Evolutionary conservation across 2,113 vertebrate species (phyloP).

Genomic region (Rhynchopsitta pachyrhyncha): DNA sequence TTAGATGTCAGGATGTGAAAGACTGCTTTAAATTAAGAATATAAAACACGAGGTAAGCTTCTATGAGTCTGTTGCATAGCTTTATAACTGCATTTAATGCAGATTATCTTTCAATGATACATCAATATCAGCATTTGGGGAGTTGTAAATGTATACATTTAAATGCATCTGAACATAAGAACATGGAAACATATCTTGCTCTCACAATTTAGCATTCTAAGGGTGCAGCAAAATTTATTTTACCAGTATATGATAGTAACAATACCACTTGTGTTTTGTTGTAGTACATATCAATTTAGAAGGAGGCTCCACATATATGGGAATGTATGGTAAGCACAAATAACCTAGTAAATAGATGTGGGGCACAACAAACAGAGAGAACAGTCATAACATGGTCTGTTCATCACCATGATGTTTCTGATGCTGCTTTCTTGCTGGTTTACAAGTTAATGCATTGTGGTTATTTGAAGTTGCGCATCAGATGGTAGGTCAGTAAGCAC

Average conservation of each 20-base stretch:
- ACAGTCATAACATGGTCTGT: neutral
- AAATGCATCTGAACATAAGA: neutral
- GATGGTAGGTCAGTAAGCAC: neutral
- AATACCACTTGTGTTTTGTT: neutral
- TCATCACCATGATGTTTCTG: neutral
- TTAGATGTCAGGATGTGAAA: neutral
- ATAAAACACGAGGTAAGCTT: neutral
- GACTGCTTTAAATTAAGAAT: neutral
- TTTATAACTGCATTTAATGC: neutral
- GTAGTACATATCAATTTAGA: neutral
- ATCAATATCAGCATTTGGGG: neutral
- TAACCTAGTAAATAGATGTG: neutral
- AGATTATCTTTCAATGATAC: neutral
- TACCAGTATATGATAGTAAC: neutral
- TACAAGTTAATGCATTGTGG: neutral
- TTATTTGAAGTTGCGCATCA: neutral
- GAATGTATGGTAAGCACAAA: neutral
- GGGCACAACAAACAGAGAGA: neutral
- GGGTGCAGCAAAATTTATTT: neutral
- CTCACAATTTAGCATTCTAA: neutral
- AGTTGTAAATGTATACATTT: neutral
- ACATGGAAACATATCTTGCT: neutral
- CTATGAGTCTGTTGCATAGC: neutral
- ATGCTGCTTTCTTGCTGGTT: neutral
- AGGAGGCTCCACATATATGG: rapidly evolving